A percentile compares a stretch with the other conserved stretches of the same genome.
Conservation (phyloP, 2,888 invertebrate species). For the Andrena trimmerana region DNA sequence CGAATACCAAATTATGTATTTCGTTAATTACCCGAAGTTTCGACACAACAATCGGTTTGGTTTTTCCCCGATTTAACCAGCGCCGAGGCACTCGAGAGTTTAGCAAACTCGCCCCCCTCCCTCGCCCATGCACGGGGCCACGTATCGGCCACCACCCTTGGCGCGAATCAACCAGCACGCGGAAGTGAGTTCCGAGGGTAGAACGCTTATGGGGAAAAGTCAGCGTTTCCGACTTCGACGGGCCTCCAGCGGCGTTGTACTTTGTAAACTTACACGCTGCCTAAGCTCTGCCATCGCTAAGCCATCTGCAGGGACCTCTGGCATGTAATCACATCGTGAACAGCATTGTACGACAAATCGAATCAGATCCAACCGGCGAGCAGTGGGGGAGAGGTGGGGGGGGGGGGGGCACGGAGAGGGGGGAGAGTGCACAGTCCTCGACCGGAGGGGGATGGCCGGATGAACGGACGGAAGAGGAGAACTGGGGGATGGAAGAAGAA, state of each 20-base stretch:
- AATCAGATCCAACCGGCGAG: slow-evolving; percentile 67
- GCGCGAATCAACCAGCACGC: slow-evolving; percentile 22
- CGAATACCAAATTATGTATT: slow-evolving; percentile 40
- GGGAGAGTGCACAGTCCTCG: slow-evolving; percentile 48
- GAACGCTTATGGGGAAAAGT: slow-evolving; percentile 34
- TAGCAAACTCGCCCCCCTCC: slow-evolving; percentile 1
- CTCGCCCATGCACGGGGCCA: not conserved
- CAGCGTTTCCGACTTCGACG: slow-evolving; percentile 19
- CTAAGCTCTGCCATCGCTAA: slow-evolving; percentile 58
- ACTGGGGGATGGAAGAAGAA: slow-evolving; percentile 64
- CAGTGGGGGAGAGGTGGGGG: not conserved
- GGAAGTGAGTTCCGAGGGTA: slow-evolving; percentile 14
- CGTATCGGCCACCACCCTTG: slow-evolving; percentile 15
- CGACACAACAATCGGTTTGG: slow-evolving; percentile 30
- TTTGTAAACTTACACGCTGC: slow-evolving; percentile 65
- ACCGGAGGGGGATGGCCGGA: slow-evolving; percentile 38
- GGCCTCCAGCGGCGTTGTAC: slow-evolving; percentile 40
- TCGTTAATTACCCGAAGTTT: slow-evolving; percentile 50
- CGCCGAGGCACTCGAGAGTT: slow-evolving; percentile 39
- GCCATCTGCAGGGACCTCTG: slow-evolving; percentile 61
- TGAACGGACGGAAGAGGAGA: slow-evolving; percentile 55
- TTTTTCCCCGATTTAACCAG: slow-evolving; percentile 45
- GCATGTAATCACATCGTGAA: slow-evolving; percentile 73
- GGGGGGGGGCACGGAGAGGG: slow-evolving; percentile 32
- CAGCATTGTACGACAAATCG: slow-evolving; percentile 77